Percentiles rank a stretch among this genome's conserved stretches.
These are phyloP conservation scores for Meteorus cinctellus DNA, from an alignment of 2,888 invertebrate genomes.

Conservation along the genomic window DNA sequence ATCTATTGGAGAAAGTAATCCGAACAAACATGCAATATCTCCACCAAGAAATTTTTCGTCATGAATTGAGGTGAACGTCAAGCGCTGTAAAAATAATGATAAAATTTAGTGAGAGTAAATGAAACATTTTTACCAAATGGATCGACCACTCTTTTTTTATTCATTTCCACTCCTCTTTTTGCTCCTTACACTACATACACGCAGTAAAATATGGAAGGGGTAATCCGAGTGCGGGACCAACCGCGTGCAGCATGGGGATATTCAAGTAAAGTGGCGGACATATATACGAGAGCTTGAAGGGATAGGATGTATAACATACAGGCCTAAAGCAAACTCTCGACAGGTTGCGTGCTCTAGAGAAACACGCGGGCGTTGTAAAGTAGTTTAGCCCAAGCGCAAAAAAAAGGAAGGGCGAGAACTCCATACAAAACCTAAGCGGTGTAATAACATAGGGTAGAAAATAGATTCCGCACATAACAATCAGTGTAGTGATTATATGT, in stretches of 20 bases:
- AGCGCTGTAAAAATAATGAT: too few relatives aligned
- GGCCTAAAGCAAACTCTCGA: constrained; percentile 65
- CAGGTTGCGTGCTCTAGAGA: constrained; percentile 63
- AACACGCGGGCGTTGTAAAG: constrained; percentile 56
- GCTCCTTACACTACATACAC: too few relatives aligned
- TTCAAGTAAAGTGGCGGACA: not conserved
- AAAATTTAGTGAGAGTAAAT: too few relatives aligned
- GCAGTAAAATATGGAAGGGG: not conserved
- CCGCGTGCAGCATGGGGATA: not conserved
- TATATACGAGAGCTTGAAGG: constrained; percentile 31
- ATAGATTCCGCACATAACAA: constrained; percentile 20
- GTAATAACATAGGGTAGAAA: constrained; percentile 16
- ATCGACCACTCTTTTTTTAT: too few relatives aligned
- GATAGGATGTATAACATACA: not conserved
- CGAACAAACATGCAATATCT: too few relatives aligned
- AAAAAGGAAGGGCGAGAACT: not conserved
- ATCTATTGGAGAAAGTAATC: too few relatives aligned
- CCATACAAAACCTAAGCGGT: not conserved
- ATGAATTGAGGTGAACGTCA: too few relatives aligned
- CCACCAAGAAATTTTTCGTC: too few relatives aligned
- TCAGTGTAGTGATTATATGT: constrained; percentile 9
- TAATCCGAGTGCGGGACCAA: constrained; percentile 7
- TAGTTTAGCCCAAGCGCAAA: constrained; percentile 23
- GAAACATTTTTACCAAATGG: too few relatives aligned
- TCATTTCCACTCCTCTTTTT: not conserved